A percentile compares a stretch with the other conserved stretches of the same genome.
Conservation (phyloP, 92 coral and sea anemone genomes). For the Phenganax marumi region DNA sequence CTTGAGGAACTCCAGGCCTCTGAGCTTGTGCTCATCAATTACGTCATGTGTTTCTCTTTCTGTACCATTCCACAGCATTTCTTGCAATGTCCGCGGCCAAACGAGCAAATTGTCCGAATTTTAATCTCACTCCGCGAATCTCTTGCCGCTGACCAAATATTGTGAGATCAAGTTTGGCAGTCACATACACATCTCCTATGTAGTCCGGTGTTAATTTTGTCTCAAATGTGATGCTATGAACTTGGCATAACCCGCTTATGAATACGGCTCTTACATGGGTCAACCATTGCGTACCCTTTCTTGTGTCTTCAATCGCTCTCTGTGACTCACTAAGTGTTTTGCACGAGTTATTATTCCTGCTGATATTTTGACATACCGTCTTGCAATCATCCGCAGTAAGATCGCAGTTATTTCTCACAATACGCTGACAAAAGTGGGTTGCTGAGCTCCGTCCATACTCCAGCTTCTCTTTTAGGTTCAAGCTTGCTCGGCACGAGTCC, state of each 20-base stretch:
- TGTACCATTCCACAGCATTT: constrained; percentile 90
- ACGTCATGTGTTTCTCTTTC: constrained; percentile 45
- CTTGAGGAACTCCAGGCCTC: not conserved
- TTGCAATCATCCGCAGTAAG: constrained; percentile 56
- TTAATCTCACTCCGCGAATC: constrained; percentile 69
- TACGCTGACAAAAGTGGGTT: constrained; percentile 65
- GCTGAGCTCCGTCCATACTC: constrained; percentile 27
- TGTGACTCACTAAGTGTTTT: constrained; percentile 66
- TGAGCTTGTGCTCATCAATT: not conserved
- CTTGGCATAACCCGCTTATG: constrained; percentile 64
- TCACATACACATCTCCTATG: constrained; percentile 62
- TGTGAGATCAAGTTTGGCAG: constrained; percentile 83
- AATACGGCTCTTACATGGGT: constrained; percentile 68
- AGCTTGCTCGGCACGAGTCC: constrained; percentile 38
- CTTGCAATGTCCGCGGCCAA: constrained; percentile 88
- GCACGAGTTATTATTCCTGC: constrained; percentile 70
- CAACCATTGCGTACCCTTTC: constrained; percentile 72
- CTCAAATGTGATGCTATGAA: constrained; percentile 84
- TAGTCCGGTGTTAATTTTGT: constrained; percentile 65
- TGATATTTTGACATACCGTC: constrained; percentile 53
- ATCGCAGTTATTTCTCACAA: constrained; percentile 59
- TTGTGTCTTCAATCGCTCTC: constrained; percentile 60
- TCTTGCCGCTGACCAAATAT: constrained; percentile 84
- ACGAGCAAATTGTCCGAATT: constrained; percentile 74
- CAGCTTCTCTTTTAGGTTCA: constrained; percentile 7